Base-by-base conservation (phyloP, 2,888 invertebrate species). In the Drepana falcataria region DNA sequence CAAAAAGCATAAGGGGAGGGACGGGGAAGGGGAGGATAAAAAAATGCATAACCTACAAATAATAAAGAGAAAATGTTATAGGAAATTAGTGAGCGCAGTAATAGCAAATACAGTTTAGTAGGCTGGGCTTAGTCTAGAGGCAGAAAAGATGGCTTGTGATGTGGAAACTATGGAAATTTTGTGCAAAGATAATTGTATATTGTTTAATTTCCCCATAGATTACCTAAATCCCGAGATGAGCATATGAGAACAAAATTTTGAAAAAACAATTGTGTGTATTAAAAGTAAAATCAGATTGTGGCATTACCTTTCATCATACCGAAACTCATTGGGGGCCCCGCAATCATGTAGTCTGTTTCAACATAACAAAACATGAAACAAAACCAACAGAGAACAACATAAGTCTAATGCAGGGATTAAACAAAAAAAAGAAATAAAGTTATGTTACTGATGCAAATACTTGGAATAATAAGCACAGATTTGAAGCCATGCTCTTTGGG, bases 261-360 rank as follows among this genome's bases (percentile, higher is more conserved):
- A 83, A 85, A 70, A 80, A 72, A 70, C 69, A 71, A 74, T 65
- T 4, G n/a, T 4, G 35, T 21, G 65, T 65, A 65, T 68, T 60
- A 70, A 68, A 67, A 75, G 74, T 73, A 79, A 77, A 76, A 76
- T 81, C 81, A 79, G 76, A 77, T 82, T 76, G 80, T 79, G 79
- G 87, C 85, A 91, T 94, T 95, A 95, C 95, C 95, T 95, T 95
- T 95, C 92, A 95, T 93, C 92, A 95, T 95, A 94, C 95, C 95
- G 94, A 95, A 95, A 92, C 95, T 94, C 93, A 95, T 94, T 91
- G 95, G 95, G 91, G 94, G 94, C 90, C 95, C 95, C 92, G 95
- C 94, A 92, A 94, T 93, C 94, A 95, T 94, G 91, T 90, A 91
- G 90, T 91, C 91, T 91, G 91, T 91, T 89, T 87, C 84, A 80